phyloP scores from a whole-genome alignment of 2,113 vertebrate species.

The Nansenia antarctica region DNA sequence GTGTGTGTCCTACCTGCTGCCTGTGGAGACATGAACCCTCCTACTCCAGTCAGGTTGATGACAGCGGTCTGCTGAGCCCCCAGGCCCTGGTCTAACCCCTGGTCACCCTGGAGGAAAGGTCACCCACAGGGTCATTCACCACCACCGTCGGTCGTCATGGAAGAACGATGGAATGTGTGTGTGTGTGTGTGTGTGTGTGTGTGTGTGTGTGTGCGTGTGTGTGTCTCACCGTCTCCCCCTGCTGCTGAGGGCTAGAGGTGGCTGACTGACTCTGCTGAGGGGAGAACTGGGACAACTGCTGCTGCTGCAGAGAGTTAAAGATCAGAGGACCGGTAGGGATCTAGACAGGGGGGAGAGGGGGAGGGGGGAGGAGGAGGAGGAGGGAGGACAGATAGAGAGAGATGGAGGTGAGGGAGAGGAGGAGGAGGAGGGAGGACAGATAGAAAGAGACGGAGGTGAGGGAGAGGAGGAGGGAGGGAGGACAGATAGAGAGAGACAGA shows the following conservation, averaged over 20 bases:
- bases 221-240: constrained; percentile 80
- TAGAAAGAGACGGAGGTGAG: neutral
- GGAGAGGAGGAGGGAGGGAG: neutral
- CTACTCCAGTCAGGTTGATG: constrained; percentile 90
- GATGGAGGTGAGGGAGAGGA: neutral
- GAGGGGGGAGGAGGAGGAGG: neutral
- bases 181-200: neutral
- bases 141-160: neutral
- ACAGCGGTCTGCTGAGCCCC: constrained; percentile 91
- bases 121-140: constrained; percentile 37
- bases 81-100: constrained; percentile 86
- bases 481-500: neutral
- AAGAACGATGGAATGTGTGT: neutral
- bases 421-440: neutral
- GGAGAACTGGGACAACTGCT: constrained; percentile 83
- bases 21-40: constrained; percentile 91
- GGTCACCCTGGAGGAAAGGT: constrained; percentile 82
- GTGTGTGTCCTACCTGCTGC: constrained; percentile 73
- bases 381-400: neutral
- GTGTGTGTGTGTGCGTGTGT: neutral
- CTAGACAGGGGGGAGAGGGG: constrained; percentile 50
- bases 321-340: constrained; percentile 84
- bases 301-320: constrained; percentile 88
- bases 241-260: constrained; percentile 81
- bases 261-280: constrained; percentile 80